A percentile compares a stretch with the other conserved stretches of the same genome.
phyloP scores from a whole-genome alignment of 2,888 invertebrate species.

The Drosophila stalkeri region DNA sequence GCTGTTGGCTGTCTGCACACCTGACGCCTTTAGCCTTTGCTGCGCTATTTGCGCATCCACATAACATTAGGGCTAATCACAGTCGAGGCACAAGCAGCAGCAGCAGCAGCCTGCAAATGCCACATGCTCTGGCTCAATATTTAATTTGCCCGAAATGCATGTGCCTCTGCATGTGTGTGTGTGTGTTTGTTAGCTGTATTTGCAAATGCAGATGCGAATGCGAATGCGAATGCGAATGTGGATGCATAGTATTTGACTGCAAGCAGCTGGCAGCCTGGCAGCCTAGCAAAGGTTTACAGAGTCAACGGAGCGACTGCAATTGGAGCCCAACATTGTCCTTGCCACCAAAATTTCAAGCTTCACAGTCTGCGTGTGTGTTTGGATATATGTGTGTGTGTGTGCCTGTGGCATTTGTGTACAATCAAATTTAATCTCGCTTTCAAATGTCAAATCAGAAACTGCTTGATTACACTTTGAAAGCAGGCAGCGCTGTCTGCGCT shows the following conservation, averaged over 20 bases:
- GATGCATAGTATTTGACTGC: constrained; percentile 46
- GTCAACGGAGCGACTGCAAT: constrained; percentile 34
- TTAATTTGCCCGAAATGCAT: constrained; percentile 52
- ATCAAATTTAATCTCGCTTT: constrained; percentile 68
- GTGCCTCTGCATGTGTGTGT: constrained; percentile 7
- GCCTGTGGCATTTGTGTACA: constrained; percentile 42
- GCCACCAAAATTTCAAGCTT: constrained; percentile 38
- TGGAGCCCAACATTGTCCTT: constrained; percentile 32
- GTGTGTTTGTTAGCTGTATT: constrained; percentile 36
- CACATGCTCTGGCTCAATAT: constrained; percentile 60
- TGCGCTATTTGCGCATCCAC: constrained; percentile 10
- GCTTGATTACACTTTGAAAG: constrained; percentile 55
- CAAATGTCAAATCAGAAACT: constrained; percentile 65
- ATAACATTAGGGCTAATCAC: constrained; percentile 58
- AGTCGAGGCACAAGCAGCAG: constrained; percentile 23
- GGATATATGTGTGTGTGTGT: not conserved
- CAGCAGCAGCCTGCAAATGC: constrained; percentile 39
- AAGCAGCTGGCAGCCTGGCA: constrained; percentile 48
- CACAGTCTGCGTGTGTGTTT: not conserved
- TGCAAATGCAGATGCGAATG: constrained; percentile 46
- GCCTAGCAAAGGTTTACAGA: constrained; percentile 34
- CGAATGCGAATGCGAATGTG: constrained; percentile 33
- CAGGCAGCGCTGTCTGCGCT: constrained; percentile 14
- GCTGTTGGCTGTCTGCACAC: not conserved
- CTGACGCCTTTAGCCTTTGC: not conserved